These are phyloP conservation scores for Rhinichthys klamathensis DNA, from an alignment of 2,113 vertebrate species.

Conservation along the genomic window DNA sequence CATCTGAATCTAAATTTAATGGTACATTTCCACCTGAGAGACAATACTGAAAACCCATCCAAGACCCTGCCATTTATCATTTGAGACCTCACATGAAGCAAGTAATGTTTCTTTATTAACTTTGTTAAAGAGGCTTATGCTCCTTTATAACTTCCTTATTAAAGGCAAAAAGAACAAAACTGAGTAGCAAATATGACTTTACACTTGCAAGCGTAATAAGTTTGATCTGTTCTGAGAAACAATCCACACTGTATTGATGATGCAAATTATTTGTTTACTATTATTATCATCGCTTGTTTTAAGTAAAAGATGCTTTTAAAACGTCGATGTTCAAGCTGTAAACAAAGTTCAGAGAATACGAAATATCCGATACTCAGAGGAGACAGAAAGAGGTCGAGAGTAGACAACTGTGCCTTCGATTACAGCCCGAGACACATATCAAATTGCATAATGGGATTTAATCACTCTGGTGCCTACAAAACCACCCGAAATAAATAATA, in stretches of 20 bases:
- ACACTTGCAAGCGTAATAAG: neutral
- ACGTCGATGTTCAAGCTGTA: constrained; percentile 81
- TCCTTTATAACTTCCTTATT: constrained; percentile 17
- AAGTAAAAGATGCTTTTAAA: constrained; percentile 82
- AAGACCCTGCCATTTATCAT: neutral
- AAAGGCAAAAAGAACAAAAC: neutral
- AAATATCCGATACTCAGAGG: constrained; percentile 75
- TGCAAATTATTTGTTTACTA: neutral
- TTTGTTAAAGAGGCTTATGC: constrained; percentile 13
- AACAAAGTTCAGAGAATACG: constrained; percentile 82
- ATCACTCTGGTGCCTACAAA: constrained; percentile 60
- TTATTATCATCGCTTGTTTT: constrained; percentile 73
- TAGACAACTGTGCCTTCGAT: constrained; percentile 71
- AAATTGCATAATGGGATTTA: constrained; percentile 86
- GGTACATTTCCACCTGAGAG: neutral
- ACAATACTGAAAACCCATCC: neutral
- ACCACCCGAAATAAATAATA: constrained; percentile 50
- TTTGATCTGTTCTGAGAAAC: neutral
- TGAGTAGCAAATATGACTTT: neutral
- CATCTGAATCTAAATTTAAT: neutral
- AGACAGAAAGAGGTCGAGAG: constrained; percentile 51
- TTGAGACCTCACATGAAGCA: constrained; percentile 3
- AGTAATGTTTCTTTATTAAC: constrained; percentile 21
- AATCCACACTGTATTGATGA: neutral
- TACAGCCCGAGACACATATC: constrained; percentile 83